A percentile compares a stretch with the other conserved stretches of the same genome.
These are phyloP conservation scores for Pogoniulus pusillus DNA, from an alignment of 2,797 vertebrate genomes.

Conservation along the genomic window DNA sequence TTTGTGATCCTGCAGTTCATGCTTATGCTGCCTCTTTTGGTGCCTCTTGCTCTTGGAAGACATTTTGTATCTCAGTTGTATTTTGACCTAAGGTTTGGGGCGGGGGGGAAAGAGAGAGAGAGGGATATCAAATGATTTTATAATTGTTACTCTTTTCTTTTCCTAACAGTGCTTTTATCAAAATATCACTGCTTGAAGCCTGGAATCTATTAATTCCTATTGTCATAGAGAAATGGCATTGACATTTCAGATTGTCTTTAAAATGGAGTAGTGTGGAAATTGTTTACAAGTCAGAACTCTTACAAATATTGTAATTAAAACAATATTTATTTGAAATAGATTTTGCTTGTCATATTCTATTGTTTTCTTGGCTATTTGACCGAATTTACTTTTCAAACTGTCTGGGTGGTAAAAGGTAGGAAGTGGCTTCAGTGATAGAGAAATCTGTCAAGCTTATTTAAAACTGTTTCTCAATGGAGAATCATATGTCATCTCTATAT, in stretches of 20 bases:
- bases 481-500: neutral
- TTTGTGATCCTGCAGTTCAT: neutral
- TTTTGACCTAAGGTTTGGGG: neutral
- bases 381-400: neutral
- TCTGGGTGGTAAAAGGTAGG: neutral
- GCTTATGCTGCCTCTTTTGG: neutral
- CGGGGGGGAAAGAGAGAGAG: too few relatives aligned
- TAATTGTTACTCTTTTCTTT: slow-evolving; percentile 22
- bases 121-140: neutral
- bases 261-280: neutral
- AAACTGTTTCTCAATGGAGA: neutral
- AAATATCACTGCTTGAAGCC: neutral
- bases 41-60: neutral
- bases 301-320: slow-evolving; percentile 17
- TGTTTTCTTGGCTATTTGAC: neutral
- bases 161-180: neutral
- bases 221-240: neutral
- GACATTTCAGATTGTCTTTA: neutral
- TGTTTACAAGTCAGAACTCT: neutral
- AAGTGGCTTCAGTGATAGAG: neutral
- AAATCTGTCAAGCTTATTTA: neutral
- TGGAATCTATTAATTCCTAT: neutral
- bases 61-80: neutral
- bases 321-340: neutral
- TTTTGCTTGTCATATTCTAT: neutral